These are phyloP conservation scores for Drosophila sp. DNA, from an alignment of 1,140 invertebrate species.

Conservation along the genomic window DNA sequence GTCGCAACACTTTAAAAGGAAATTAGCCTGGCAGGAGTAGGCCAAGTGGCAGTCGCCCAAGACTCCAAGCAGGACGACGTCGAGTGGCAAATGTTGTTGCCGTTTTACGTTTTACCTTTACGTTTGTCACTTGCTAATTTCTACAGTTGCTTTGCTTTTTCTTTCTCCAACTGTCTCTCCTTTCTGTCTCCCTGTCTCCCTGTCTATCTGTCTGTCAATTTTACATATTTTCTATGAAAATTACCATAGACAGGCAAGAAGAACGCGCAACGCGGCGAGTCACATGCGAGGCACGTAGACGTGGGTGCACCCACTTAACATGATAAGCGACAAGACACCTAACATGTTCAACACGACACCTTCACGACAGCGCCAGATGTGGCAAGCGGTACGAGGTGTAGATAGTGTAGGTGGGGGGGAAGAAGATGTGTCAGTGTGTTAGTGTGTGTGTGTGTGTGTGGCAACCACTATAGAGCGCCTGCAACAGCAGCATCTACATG, in stretches of 20 bases:
- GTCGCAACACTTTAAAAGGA: conserved; percentile 79
- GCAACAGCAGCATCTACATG: conserved; percentile 35
- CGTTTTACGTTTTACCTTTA: conserved; percentile 42
- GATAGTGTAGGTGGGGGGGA: too few species aligned
- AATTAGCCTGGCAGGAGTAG: conserved; percentile 80
- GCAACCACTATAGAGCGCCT: conserved; percentile 50
- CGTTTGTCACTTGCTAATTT: conserved; percentile 70
- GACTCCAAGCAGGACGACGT: conserved; percentile 12
- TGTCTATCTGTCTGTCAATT: conserved; percentile 50
- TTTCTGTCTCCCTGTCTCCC: conserved; percentile 12
- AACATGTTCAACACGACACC: conserved; percentile 83
- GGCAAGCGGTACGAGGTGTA: conserved; percentile 4
- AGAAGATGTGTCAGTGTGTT: too few species aligned
- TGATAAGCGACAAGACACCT: conserved; percentile 82
- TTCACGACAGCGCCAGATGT: conserved; percentile 67
- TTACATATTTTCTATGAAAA: conserved; percentile 81
- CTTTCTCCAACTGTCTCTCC: neutral
- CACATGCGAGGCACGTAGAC: conserved; percentile 69
- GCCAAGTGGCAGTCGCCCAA: conserved; percentile 71
- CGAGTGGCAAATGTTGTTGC: conserved; percentile 76
- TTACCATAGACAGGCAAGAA: conserved; percentile 70
- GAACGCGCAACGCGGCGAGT: conserved; percentile 13
- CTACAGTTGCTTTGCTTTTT: conserved; percentile 61
- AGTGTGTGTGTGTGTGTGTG: neutral
- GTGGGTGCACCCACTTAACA: conserved; percentile 79